Conservation (phyloP, 2,797 vertebrate species). For the Geotrypetes seraphini region DNA sequence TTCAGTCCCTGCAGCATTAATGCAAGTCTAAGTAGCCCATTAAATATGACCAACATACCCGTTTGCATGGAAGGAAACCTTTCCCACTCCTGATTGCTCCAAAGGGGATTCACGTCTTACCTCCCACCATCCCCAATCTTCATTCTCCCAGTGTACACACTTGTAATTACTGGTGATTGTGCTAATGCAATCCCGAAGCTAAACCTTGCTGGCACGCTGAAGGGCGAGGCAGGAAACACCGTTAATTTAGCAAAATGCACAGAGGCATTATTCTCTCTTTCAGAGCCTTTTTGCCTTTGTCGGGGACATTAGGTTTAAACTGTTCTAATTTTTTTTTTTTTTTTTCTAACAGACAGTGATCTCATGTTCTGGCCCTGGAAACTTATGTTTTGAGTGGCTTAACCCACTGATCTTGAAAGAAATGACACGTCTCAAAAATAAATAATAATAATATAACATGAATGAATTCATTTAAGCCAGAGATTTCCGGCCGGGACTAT, state of each 20-base stretch:
- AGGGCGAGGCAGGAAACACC: conserved; percentile 27
- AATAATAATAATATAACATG: too few relatives aligned
- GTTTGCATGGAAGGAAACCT: conserved; percentile 24
- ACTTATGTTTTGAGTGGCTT: too few relatives aligned
- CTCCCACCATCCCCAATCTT: conserved; percentile 28
- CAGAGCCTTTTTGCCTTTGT: neutral
- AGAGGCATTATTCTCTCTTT: neutral
- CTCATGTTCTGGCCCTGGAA: too few relatives aligned
- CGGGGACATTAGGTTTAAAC: too few relatives aligned
- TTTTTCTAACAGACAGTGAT: too few relatives aligned
- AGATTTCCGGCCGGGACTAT: neutral
- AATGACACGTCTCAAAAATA: neutral
- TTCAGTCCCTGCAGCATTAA: conserved; percentile 5
- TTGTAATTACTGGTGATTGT: conserved; percentile 17
- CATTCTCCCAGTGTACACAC: conserved; percentile 17
- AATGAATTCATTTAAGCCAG: neutral
- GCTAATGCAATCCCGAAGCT: conserved; percentile 21
- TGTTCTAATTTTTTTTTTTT: too few relatives aligned
- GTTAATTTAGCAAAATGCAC: conserved; percentile 25
- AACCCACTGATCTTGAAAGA: conserved; percentile 2
- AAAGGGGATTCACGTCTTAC: conserved; percentile 25
- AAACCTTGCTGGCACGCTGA: conserved; percentile 21
- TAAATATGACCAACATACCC: conserved; percentile 31
- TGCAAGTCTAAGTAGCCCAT: conserved; percentile 15
- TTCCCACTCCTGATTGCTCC: conserved; percentile 28